phyloP scores from a whole-genome alignment of 53 echinoderm and acorn worm species.

The Astropecten irregularis region DNA sequence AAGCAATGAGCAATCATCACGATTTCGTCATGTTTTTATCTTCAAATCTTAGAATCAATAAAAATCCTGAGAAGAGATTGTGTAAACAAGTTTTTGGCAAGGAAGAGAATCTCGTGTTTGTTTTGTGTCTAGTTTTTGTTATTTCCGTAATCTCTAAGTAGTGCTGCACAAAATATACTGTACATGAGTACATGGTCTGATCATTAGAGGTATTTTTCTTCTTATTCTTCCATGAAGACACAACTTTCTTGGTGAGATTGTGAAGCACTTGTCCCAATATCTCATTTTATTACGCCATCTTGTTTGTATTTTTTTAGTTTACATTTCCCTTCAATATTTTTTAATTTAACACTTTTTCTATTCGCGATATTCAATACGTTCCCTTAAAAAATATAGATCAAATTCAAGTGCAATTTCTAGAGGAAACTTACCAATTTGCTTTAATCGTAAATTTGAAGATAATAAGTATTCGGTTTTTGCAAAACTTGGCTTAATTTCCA shows the following conservation, averaged over 20 bases:
- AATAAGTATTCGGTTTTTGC: conserved; percentile 8
- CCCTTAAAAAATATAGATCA: not conserved
- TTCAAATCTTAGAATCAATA: no score
- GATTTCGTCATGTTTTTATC: no score
- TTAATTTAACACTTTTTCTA: not conserved
- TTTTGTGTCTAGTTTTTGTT: no score
- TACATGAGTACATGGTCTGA: not conserved
- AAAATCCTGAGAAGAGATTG: no score
- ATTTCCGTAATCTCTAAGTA: no score
- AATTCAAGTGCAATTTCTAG: not conserved
- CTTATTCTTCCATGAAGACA: not conserved
- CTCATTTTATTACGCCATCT: not conserved
- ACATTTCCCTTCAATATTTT: not conserved
- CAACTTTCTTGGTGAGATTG: not conserved
- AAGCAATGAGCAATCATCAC: no score
- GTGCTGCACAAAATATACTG: not conserved
- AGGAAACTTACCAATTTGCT: conserved; percentile 15
- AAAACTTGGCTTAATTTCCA: not conserved
- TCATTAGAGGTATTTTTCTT: not conserved
- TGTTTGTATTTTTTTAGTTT: not conserved
- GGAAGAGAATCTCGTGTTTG: no score
- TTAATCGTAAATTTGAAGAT: not conserved
- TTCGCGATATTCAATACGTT: not conserved
- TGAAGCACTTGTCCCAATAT: not conserved
- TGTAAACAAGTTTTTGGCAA: no score